Evolutionary conservation across 2,113 vertebrate genomes (phyloP).

Genomic region (Python bivittatus): DNA sequence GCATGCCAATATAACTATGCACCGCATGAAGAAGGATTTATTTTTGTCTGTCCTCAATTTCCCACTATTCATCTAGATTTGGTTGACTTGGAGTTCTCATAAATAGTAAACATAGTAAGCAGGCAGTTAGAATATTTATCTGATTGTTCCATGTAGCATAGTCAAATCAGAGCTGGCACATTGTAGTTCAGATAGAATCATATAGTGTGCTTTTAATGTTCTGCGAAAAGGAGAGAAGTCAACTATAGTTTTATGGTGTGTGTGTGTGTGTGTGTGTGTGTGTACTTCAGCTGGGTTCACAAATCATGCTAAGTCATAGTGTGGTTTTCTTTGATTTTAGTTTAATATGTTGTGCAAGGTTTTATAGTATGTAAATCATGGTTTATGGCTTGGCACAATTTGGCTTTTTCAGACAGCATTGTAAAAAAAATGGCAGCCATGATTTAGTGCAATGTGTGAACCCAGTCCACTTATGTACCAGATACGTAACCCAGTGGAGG

Average conservation of each 20-base stretch:
- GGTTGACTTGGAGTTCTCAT: neutral
- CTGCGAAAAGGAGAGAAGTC: neutral
- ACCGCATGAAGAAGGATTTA: neutral
- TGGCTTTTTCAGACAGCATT: neutral
- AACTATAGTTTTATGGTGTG: neutral
- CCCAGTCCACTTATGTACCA: neutral
- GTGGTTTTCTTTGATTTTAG: neutral
- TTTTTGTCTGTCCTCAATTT: neutral
- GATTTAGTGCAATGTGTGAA: neutral
- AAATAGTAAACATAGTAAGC: neutral
- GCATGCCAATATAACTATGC: neutral
- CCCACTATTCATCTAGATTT: neutral
- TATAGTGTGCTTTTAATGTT: neutral
- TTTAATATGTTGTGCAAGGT: neutral
- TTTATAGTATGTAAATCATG: neutral
- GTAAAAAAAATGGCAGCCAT: neutral
- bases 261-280: neutral
- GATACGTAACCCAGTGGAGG: neutral
- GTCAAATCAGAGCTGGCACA: neutral
- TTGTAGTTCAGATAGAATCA: neutral
- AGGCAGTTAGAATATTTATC: neutral
- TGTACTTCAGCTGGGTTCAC: neutral
- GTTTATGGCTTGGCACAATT: neutral
- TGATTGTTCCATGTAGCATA: neutral
- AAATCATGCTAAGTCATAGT: neutral